Evolutionary conservation across 2,113 vertebrate genomes (phyloP).

Genomic region (Casuarius casuarius): DNA sequence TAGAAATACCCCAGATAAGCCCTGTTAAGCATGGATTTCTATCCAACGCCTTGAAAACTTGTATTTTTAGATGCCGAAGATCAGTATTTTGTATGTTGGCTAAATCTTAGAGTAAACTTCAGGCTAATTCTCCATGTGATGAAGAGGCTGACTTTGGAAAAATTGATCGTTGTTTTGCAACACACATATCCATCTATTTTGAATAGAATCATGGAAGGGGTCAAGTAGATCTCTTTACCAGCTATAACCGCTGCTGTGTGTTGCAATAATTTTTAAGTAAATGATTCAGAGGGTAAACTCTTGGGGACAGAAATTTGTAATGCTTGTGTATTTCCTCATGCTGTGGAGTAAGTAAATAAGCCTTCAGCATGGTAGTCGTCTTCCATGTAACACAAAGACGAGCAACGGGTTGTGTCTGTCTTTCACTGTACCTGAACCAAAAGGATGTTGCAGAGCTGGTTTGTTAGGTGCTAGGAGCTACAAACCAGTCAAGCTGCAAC

Average conservation of each 20-base stretch:
- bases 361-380: background rate
- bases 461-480: background rate
- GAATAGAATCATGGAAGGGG: background rate
- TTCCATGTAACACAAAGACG: background rate
- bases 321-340: background rate
- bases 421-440: background rate
- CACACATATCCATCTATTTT: background rate
- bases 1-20: background rate
- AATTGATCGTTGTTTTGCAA: background rate
- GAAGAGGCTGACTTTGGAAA: background rate
- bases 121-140: background rate
- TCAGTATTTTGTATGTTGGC: background rate
- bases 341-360: background rate
- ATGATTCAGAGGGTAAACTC: background rate
- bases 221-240: background rate
- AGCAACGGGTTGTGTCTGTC: background rate
- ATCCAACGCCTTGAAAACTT: background rate
- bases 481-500: background rate
- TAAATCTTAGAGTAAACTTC: background rate
- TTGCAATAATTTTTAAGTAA: background rate
- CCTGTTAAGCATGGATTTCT: rapidly evolving
- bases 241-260: background rate
- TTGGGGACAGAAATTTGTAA: background rate
- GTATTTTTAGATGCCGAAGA: background rate
- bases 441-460: background rate